Base-by-base conservation (phyloP, 2,113 vertebrate genomes). In the Trinectes maculatus region DNA sequence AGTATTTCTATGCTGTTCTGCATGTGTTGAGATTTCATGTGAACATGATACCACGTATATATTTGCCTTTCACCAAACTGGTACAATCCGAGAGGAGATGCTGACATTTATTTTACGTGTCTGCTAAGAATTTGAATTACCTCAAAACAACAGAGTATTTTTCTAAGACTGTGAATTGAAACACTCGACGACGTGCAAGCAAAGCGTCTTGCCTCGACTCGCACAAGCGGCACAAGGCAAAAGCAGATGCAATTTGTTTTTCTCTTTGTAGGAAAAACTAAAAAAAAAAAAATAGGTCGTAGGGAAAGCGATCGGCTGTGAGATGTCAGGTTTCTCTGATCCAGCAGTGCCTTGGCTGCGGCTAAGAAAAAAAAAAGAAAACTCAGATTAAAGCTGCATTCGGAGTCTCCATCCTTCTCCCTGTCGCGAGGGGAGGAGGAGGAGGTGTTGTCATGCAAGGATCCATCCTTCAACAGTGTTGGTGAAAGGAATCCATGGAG, bases 11-110 rank as follows among this genome's bases (percentile, higher is more conserved):
- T 58, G 79, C 75, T 87, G 55, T 77, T 65, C 51, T 85, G 88
- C 90, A 92, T 91, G 90, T 89, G 82, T 85, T 75, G 69, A 72
- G 78, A 85, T 85, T 71, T 88, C 77, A 60, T 67, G 71, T 78
- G 61, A 80, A 47, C 63, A 80, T 76, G 58, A 79, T 52, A 29
- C n/a, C 18, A 44, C 52, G 6, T 46, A 49, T 88, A 64, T 91
- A 80, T 78, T 69, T 89, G 91, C 94, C 94, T 98, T 95, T 96
- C 95, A 96, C 96, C 96, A 95, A 91, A 91, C 93, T 93, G 94
- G 85, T 92, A 87, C 91, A 78, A 84, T n/a, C 71, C 57, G 78
- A 91, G 63, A 87, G 47, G 73, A 74, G 80, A 77, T 46, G 77
- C 88, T 74, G 69, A 61, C 74, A 26, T 93, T 82, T 94, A 90